Evolutionary conservation across 2,113 vertebrate species (phyloP).

Genomic region (Sphyrna mokarran): DNA sequence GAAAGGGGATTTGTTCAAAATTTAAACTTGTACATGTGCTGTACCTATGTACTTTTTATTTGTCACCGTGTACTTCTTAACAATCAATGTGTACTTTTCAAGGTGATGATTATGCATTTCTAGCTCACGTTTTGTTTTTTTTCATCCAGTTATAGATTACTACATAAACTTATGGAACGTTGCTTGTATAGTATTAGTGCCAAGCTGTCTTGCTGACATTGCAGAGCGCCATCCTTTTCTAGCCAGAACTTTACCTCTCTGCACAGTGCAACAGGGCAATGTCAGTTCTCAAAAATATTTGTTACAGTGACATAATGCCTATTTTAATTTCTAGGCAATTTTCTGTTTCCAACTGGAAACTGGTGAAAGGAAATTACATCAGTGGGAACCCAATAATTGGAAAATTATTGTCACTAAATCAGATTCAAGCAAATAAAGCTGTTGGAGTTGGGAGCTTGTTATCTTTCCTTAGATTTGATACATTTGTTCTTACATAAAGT

Average conservation of each 20-base stretch:
- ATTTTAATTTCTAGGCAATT: not conserved
- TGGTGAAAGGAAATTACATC: constrained; percentile 9
- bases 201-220: not conserved
- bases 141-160: constrained; percentile 5
- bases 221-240: not conserved
- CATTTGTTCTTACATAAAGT: not conserved
- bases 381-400: not conserved
- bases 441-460: not conserved
- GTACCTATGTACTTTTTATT: constrained; percentile 14
- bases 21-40: constrained; percentile 17
- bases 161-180: constrained; percentile 8
- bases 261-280: not conserved
- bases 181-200: constrained; percentile 23
- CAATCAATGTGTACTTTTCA: not conserved
- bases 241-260: not conserved
- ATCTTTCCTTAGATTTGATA: not conserved
- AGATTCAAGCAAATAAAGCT: not conserved
- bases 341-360: constrained; percentile 15
- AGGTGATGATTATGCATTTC: constrained; percentile 1
- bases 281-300: not conserved
- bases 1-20: constrained; percentile 25
- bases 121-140: not conserved
- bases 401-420: not conserved
- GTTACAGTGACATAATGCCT: not conserved
- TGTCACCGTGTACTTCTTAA: not conserved